Conservation (phyloP, 2,888 invertebrate species). For the Drosophila quinaria region DNA sequence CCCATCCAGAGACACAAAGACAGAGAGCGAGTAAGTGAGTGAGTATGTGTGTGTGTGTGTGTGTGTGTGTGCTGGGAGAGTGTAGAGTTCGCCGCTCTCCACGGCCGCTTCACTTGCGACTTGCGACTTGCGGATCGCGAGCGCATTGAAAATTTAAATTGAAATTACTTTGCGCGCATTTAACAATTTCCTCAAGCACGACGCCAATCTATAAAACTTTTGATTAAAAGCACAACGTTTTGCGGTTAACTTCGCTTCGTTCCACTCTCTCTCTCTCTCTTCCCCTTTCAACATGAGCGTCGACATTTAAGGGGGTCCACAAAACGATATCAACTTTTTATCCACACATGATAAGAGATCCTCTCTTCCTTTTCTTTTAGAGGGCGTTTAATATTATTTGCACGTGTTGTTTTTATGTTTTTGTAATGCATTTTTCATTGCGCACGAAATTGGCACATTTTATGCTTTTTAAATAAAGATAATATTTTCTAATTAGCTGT, state of each 20-base stretch:
- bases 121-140: background rate
- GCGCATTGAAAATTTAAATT: slow-evolving; percentile 23
- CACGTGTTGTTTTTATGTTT: slow-evolving; percentile 28
- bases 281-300: slow-evolving; percentile 9
- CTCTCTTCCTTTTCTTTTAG: too few species aligned
- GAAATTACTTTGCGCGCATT: slow-evolving; percentile 73
- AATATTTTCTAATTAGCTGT: slow-evolving; percentile 15
- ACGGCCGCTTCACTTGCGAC: slow-evolving; percentile 1
- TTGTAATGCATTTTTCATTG: slow-evolving; percentile 30
- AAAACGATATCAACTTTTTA: background rate
- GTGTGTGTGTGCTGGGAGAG: slow-evolving; percentile 8
- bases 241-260: slow-evolving; percentile 56
- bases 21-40: background rate
- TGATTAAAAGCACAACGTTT: slow-evolving; percentile 70
- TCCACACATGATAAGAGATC: background rate
- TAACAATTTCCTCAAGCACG: slow-evolving; percentile 68
- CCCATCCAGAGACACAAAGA: slow-evolving; percentile 1
- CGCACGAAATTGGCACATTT: slow-evolving; percentile 21
- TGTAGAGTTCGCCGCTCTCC: slow-evolving; percentile 10
- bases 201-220: slow-evolving; percentile 79
- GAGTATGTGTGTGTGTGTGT: background rate
- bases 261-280: background rate
- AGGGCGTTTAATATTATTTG: slow-evolving; percentile 34
- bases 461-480: slow-evolving; percentile 43
- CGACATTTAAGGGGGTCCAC: background rate